Evolutionary conservation across 2,113 vertebrate genomes (phyloP), one percentile per base, ranked within the genome.

Genomic region (Catharus fuscescens): DNA sequence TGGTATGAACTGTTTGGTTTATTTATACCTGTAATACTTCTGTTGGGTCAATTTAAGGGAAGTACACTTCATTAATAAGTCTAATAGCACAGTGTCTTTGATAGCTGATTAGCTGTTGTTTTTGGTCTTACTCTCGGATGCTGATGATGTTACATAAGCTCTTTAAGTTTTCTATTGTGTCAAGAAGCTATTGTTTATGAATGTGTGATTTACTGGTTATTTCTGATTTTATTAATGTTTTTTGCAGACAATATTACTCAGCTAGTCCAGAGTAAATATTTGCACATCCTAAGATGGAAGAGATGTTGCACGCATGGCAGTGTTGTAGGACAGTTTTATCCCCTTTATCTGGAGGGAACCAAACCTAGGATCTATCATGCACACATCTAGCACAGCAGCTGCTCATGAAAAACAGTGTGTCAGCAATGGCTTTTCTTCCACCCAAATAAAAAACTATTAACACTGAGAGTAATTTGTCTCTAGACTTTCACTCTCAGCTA

Each of bases 241-340:
- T 98, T 96, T 92, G 96, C 95, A 86, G 96, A 92, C 40, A 97
- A 96, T 92, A 95, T 97, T 60, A 70, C 78, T 28, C 94, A 97
- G 64, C 90, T 97, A 85, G 83, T 80, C 54, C 96, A 97, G 74
- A 97, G 92, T 89, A 98, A 98, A 94, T 96, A 96, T 40, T 97
- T 98, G 56, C 94, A 98, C 50, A 95, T 97, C 97, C 95, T 98
- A 76, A 98, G 97, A 79, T 98, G 98, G 98, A 98, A 97, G 81
- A 96, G 93, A 64, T 97, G 98, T 93, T 98, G 96, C 87, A 95
- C 7, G 0, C 91, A 95, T 6, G 47, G 93, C 74, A 86, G 77
- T 44, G 52, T 80, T 86, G 94, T 96, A 86, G 97, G 98, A 73
- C 96, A 97, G 44, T 95, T 98, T 83, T 98, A 98, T 96, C 97